Evolutionary conservation across 1,140 invertebrate species (phyloP).

Genomic region (Psilanteris sp.): DNA sequence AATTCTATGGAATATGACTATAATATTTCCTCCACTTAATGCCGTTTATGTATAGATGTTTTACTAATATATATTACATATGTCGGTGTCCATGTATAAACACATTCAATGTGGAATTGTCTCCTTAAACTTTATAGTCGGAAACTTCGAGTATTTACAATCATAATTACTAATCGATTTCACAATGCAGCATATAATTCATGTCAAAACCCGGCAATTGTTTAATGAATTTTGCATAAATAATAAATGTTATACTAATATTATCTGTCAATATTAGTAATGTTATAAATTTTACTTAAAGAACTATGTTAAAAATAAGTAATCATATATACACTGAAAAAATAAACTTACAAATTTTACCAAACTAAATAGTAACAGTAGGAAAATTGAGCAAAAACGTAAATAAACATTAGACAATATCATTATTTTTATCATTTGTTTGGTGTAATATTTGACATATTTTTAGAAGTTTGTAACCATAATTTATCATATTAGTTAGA

Average conservation of each 20-base stretch:
- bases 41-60: conserved; percentile 29
- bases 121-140: conserved; percentile 43
- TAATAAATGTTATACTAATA: conserved; percentile 20
- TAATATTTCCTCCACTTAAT: conserved; percentile 42
- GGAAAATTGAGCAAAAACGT: too few relatives aligned
- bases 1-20: conserved; percentile 17
- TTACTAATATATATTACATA: conserved; percentile 29
- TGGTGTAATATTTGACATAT: too few relatives aligned
- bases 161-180: conserved; percentile 50
- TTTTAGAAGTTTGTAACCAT: too few relatives aligned
- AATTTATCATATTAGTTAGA: too few relatives aligned
- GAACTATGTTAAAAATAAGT: too few relatives aligned
- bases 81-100: conserved; percentile 16
- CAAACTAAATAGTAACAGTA: too few relatives aligned
- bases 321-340: too few relatives aligned
- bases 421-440: too few relatives aligned
- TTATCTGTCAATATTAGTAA: not conserved
- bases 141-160: conserved; percentile 28
- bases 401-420: too few relatives aligned
- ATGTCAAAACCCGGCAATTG: conserved; percentile 1
- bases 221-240: conserved; percentile 7
- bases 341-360: too few relatives aligned
- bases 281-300: too few relatives aligned
- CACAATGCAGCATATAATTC: conserved; percentile 12
- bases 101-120: conserved; percentile 6